These are phyloP conservation scores for Mythimna pallens DNA, from an alignment of 2,888 invertebrate genomes.

Conservation along the genomic window DNA sequence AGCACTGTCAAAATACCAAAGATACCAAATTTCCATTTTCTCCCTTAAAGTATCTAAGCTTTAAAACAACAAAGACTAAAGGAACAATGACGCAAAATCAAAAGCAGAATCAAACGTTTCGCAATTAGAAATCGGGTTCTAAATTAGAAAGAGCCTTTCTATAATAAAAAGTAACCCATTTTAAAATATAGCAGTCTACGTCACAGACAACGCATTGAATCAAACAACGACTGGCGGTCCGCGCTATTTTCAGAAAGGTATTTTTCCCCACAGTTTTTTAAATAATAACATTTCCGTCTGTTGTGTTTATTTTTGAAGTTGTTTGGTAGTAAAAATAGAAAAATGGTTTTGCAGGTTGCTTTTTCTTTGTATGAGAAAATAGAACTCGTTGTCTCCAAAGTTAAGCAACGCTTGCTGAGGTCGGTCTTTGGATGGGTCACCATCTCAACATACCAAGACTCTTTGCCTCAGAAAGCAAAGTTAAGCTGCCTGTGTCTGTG, in stretches of 20 bases:
- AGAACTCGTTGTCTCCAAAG: too few relatives aligned
- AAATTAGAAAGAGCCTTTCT: constrained; percentile 4
- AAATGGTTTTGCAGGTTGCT: neutral
- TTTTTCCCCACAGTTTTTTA: constrained; percentile 17
- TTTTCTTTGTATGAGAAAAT: neutral
- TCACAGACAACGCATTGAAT: constrained; percentile 17
- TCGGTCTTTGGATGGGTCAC: too few relatives aligned
- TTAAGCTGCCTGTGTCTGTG: too few relatives aligned
- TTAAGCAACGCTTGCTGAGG: too few relatives aligned
- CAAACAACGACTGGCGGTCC: constrained; percentile 5
- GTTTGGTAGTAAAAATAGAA: constrained; percentile 1
- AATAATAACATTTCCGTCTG: constrained; percentile 6
- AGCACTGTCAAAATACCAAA: too few relatives aligned
- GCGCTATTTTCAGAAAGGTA: constrained; percentile 41
- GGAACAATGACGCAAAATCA: neutral
- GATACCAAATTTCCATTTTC: too few relatives aligned
- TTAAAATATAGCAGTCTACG: constrained; percentile 35
- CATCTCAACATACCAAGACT: too few relatives aligned
- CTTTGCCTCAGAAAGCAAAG: too few relatives aligned
- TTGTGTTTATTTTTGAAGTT: constrained; percentile 1
- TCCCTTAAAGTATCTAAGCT: too few relatives aligned
- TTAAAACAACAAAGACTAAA: neutral
- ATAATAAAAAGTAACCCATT: constrained; percentile 25
- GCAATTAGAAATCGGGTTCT: neutral
- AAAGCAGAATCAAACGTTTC: neutral